These are phyloP conservation scores for Cranoglanis bouderius DNA, from an alignment of 2,113 vertebrate species.

Conservation along the genomic window DNA sequence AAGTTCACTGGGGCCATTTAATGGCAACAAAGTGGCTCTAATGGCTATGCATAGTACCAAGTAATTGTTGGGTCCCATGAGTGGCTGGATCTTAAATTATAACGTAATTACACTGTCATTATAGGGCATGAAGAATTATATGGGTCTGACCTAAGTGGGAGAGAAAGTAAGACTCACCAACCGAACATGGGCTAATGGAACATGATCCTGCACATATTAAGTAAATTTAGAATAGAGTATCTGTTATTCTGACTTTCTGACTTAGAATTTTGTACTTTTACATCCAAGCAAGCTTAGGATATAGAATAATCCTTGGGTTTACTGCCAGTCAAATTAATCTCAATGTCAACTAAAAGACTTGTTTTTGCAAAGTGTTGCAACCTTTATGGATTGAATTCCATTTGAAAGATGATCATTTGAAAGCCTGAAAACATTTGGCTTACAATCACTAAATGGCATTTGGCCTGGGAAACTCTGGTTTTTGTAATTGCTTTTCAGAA, in stretches of 20 bases:
- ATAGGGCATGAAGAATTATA: conserved; percentile 52
- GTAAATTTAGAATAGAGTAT: conserved; percentile 34
- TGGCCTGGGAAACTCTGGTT: background rate
- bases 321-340: background rate
- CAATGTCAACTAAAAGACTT: background rate
- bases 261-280: background rate
- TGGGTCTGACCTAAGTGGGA: conserved; percentile 43
- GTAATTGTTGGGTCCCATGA: conserved; percentile 48
- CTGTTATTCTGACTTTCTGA: conserved; percentile 36
- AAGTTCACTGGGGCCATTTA: conserved; percentile 36
- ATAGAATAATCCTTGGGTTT: background rate
- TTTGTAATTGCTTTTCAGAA: conserved; percentile 9
- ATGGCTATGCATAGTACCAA: conserved; percentile 49
- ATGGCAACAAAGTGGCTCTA: conserved; percentile 45
- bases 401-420: background rate
- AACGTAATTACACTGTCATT: conserved; percentile 55
- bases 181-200: conserved; percentile 49
- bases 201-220: conserved; percentile 56
- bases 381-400: background rate
- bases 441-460: background rate
- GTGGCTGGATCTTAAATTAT: conserved; percentile 40
- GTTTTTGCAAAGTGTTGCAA: background rate
- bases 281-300: background rate
- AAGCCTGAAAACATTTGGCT: background rate
- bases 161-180: conserved; percentile 29